These are phyloP conservation scores for Aradophagus sp. DNA, from an alignment of 1,140 invertebrate species.

Conservation along the genomic window DNA sequence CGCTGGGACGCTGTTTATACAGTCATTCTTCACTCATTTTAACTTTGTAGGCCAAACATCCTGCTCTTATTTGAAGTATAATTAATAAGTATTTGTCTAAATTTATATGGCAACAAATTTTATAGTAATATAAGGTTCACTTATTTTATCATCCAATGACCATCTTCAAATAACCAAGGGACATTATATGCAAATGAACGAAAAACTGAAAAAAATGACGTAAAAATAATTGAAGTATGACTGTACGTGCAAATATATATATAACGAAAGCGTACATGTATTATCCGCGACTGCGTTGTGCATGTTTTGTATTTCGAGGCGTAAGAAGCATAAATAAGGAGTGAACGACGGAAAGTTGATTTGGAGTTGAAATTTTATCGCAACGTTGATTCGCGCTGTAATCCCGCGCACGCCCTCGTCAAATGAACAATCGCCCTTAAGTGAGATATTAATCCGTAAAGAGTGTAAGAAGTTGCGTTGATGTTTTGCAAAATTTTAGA, in stretches of 20 bases:
- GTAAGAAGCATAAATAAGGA: background rate
- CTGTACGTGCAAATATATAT: conserved; percentile 43
- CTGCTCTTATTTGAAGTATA: no score
- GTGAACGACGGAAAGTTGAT: no score
- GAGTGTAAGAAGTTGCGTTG: conserved; percentile 27
- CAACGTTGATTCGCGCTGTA: conserved; percentile 15
- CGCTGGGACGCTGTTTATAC: no score
- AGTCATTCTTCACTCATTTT: no score
- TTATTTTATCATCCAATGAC: no score
- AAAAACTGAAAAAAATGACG: no score
- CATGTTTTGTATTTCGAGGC: conserved; percentile 69
- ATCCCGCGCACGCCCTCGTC: conserved; percentile 11
- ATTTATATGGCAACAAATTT: no score
- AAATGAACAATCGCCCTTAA: background rate
- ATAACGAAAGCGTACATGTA: conserved; percentile 52
- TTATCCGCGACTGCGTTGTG: conserved; percentile 73
- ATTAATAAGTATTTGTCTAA: no score
- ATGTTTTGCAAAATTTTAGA: conserved; percentile 52
- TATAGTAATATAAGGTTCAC: no score
- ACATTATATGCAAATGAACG: no score
- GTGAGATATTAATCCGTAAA: conserved; percentile 11
- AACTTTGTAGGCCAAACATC: no score
- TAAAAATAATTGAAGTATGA: conserved; percentile 30
- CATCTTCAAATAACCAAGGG: no score
- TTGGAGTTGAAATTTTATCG: conserved; percentile 29